Evolutionary conservation across 1,140 invertebrate species (phyloP), one percentile per base, ranked within the genome.

Genomic region (Drosophila micromelanica): DNA sequence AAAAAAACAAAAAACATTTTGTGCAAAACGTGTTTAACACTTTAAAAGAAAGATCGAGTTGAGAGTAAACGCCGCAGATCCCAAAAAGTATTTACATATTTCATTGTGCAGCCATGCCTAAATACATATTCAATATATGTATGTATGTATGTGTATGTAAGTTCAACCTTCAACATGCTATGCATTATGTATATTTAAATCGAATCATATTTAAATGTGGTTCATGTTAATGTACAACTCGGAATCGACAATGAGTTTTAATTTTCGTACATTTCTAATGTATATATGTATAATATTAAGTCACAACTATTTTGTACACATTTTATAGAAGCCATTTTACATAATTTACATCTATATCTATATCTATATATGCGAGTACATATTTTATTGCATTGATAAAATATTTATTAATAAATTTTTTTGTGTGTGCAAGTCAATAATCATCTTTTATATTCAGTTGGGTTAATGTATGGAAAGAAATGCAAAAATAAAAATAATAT

Each of bases 221-320:
- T 20, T 35, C 42, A 56, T 27, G 17, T 54, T 7, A 52, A 37
- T 43, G 32, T 59, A 27, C 35, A 55, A 27, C 20, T 55, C 37
- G 13, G 23, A 27, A 30, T 3, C 20, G 30, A n/a, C 23, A 15
- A n/a, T 27, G 45, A 20, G 56, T 38, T 56, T 40, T 15, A 40
- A 13, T 63, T 27, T 27, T 37, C 51, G 42, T 30, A 71, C 15
- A 71, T 56, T 64, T 64, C 27, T 49, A 27, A 56, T 71, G 68
- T 71, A 64, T 40, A 71, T 71, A 71, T 71, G 51, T 71, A 48
- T 51, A 42, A 43, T 63, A 12, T 55, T 64, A 71, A 64, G 61
- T 71, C 52, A 71, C 68, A 71, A 71, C 45, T 71, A 64, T 56
- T 71, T 71, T 71, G 60, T 64, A 71, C 27, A 71, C 61, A 71